phyloP scores from a whole-genome alignment of 2,888 invertebrate genomes.

The Melanophora roralis region DNA sequence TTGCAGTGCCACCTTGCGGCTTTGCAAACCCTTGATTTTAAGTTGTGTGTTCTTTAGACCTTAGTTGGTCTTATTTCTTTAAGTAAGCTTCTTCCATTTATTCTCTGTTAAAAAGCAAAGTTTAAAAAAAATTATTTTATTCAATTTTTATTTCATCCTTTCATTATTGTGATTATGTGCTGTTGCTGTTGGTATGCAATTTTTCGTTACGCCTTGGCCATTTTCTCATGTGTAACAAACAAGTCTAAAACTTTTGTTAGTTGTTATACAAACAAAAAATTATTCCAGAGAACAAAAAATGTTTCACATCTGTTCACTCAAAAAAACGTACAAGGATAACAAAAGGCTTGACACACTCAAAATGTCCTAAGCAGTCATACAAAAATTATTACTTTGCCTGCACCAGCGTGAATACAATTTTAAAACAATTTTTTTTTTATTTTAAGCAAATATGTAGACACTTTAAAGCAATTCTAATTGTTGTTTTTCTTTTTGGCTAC shows the following conservation, averaged over 20 bases:
- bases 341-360: conserved; percentile 61
- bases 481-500: background rate
- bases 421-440: conserved; percentile 18
- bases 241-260: conserved; percentile 58
- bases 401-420: conserved; percentile 27
- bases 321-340: conserved; percentile 36
- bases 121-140: background rate
- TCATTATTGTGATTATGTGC: background rate
- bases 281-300: conserved; percentile 21
- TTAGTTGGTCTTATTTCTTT: conserved; percentile 5
- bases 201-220: conserved; percentile 56
- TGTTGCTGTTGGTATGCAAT: background rate
- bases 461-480: background rate
- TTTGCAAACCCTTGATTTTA: background rate
- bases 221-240: conserved; percentile 58
- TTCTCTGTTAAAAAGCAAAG: too few relatives aligned
- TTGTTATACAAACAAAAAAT: conserved; percentile 50
- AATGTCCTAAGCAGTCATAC: conserved; percentile 54
- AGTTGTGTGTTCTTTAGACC: background rate
- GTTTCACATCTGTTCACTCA: background rate
- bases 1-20: too few relatives aligned
- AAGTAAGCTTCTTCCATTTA: background rate
- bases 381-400: conserved; percentile 23
- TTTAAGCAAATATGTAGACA: background rate
- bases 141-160: background rate